A percentile compares a stretch with the other conserved stretches of the same genome.
Conservation (phyloP, 2,888 invertebrate species). For the Dastarcus helophoroides region DNA sequence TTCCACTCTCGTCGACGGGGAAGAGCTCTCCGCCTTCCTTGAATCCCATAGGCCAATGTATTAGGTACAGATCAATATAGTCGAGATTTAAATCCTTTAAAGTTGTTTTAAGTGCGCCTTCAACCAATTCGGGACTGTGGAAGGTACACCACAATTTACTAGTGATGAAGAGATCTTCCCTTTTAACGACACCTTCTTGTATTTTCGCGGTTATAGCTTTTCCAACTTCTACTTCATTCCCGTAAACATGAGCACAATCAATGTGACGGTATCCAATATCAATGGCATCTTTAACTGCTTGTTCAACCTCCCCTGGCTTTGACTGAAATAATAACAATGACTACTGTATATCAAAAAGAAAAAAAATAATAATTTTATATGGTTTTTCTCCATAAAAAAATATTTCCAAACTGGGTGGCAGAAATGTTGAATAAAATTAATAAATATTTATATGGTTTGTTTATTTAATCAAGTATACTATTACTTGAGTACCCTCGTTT, state of each 20-base stretch:
- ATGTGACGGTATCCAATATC: constrained; percentile 64
- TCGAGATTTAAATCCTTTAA: constrained; percentile 57
- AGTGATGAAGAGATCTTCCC: constrained; percentile 57
- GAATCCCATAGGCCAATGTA: constrained; percentile 84
- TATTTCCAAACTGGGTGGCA: too few relatives aligned
- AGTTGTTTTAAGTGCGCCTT: constrained; percentile 51
- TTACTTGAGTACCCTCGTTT: too few relatives aligned
- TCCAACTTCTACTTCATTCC: constrained; percentile 58
- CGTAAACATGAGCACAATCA: constrained; percentile 59
- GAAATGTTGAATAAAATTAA: too few relatives aligned
- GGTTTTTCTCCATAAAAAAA: too few relatives aligned
- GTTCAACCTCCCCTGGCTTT: constrained; percentile 47
- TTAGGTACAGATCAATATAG: constrained; percentile 77
- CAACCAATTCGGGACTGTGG: constrained; percentile 66
- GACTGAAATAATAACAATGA: constrained; percentile 48
- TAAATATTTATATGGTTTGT: too few relatives aligned
- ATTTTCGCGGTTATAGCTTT: constrained; percentile 49
- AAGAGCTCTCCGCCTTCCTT: constrained; percentile 36
- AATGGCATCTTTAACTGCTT: constrained; percentile 57
- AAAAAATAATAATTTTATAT: too few relatives aligned
- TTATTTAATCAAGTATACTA: too few relatives aligned
- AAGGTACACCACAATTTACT: constrained; percentile 67
- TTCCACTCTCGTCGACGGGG: constrained; percentile 22
- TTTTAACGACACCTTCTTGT: constrained; percentile 47
- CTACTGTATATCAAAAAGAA: too few relatives aligned